Conservation (phyloP, 2,113 vertebrate species). For the Ammodytes dubius region DNA sequence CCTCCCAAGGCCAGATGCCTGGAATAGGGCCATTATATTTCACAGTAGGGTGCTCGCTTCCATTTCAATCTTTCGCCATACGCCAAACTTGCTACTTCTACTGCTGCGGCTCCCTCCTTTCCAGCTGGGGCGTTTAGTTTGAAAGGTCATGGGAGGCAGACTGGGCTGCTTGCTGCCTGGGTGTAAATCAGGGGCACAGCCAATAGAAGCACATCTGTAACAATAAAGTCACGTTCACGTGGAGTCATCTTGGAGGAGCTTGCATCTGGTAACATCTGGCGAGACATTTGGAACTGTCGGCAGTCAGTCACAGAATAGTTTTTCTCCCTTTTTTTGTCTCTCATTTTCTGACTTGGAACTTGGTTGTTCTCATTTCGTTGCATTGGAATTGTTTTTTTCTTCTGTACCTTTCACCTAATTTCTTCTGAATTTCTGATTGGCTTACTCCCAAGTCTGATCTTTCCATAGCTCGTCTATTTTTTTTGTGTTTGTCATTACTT, state of each 20-base stretch:
- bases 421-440: constrained; percentile 15
- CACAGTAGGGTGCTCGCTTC: constrained; percentile 54
- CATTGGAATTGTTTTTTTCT: neutral
- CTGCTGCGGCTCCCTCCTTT: constrained; percentile 39
- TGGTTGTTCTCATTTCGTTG: constrained; percentile 12
- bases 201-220: constrained; percentile 80
- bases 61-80: constrained; percentile 54
- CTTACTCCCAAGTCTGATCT: constrained; percentile 12
- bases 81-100: constrained; percentile 41
- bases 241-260: constrained; percentile 65
- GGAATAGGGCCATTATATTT: constrained; percentile 61
- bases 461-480: constrained; percentile 20
- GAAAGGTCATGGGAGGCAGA: constrained; percentile 62
- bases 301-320: constrained; percentile 46
- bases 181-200: constrained; percentile 72
- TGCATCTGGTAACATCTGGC: constrained; percentile 81
- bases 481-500: constrained; percentile 20
- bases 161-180: constrained; percentile 48
- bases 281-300: constrained; percentile 72
- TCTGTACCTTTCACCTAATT: constrained; percentile 33
- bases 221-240: constrained; percentile 78
- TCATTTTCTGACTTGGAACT: constrained; percentile 42
- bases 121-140: constrained; percentile 49
- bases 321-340: constrained; percentile 52
- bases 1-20: constrained; percentile 58